Evolutionary conservation across 2,113 vertebrate species (phyloP), one percentile per base, ranked within the genome.

Genomic region (Gambusia affinis): DNA sequence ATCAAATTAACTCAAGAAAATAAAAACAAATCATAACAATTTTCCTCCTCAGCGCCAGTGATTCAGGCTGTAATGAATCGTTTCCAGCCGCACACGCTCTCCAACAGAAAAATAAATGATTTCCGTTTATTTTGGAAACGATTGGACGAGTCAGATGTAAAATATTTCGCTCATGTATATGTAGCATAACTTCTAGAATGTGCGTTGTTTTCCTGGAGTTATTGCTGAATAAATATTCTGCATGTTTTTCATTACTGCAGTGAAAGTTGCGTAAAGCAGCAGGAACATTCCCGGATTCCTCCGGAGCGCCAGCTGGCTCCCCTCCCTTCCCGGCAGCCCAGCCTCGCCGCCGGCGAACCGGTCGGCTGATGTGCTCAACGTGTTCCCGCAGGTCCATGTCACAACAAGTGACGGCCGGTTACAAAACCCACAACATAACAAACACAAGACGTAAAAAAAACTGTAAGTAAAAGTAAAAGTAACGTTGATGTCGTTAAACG

Each of bases 221-320:
- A 1, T 4, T 47, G 44, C 44, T 47, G 44, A 47, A 47, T 47
- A 47, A 47, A 47, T 6, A 19, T 47, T 47, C 17, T 2, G 15
- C 14, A 47, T 47, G 17, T 47, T 47, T 47, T 47, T 47, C 44
- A 47, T 47, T 19, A 44, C 42, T 44, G 15, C 15, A 44, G 4
- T 4, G 3, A 10, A 37, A 44, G 60, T 30, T 75, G 64, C 73
- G 12, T 73, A 68, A 64, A 61, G 61, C 57, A 64, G 37, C 62
- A 64, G 44, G 72, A 31, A 79, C 60, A 81, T 81, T 84, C 83
- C 79, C 76, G 73, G 66, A 42, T 84, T 54, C 7, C 61, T 72
- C 17, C 0, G 27, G 3, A 4, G 27, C 24, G 66, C 85, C 85
- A 74, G 77, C 80, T 78, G 85, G 66, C 68, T 65, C 30, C 37